Base-by-base conservation (phyloP, 2,113 vertebrate genomes). In the Lampris incognitus region DNA sequence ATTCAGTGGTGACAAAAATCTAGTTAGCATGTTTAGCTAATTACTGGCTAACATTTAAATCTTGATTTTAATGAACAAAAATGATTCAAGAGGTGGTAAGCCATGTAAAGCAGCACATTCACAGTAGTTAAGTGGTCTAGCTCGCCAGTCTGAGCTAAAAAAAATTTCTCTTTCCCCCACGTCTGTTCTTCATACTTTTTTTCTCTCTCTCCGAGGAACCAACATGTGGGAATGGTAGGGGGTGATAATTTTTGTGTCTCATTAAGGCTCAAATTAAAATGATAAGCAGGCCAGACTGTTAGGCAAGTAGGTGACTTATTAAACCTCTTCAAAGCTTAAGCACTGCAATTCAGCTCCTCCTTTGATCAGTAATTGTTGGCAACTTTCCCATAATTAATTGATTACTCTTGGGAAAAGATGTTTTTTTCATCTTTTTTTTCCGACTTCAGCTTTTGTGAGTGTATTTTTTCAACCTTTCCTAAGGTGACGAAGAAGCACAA, bases 311-410 rank as follows among this genome's bases (percentile, higher is more conserved):
- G 87, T 90, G 87, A 91, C 87, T 89, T 88, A 89, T 92, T 91
- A 89, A 90, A 92, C 81, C 85, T 89, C 81, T 88, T 90, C 88
- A 88, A 91, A 90, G 92, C 87, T 85, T 80, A 81, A 89, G 72
- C 82, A 84, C 81, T 89, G 79, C 83, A 71, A 85, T 88, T 89
- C 90, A 85, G 74, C 72, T 58, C 66, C 75, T 82, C 67, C 89
- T 92, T 91, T 92, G 90, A 92, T 93, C 89, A 78, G 84, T 92
- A 93, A 93, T 93, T 88, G 90, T 73, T 48, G 79, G 88, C 86
- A 90, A 90, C 88, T 90, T 92, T 91, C 83, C 88, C 86, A 87
- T 88, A 89, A 89, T 93, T 90, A 91, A 91, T 89, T 93, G 83
- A 91, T 91, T 87, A 87, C 92, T 91, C 90, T 71, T 76, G 90